These are phyloP conservation scores for Meta bourneti DNA, from an alignment of 2,888 invertebrate species.

Conservation along the genomic window DNA sequence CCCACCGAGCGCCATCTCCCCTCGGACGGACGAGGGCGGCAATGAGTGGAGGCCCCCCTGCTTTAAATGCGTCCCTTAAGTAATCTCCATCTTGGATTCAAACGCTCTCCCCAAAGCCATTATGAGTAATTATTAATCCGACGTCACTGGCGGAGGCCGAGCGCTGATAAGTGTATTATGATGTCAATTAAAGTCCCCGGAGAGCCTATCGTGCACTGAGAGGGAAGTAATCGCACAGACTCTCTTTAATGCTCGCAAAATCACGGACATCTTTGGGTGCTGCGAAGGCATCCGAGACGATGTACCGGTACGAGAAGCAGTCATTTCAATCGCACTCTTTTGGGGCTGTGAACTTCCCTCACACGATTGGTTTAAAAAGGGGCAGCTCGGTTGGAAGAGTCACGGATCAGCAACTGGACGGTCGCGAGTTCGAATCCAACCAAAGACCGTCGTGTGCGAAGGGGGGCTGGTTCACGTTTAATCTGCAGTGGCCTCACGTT, in stretches of 20 bases:
- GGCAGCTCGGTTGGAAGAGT: too few species aligned
- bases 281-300: not conserved
- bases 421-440: too few species aligned
- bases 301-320: not conserved
- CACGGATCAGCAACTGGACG: too few species aligned
- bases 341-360: too few species aligned
- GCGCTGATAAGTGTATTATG: slow-evolving; percentile 69
- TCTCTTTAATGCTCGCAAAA: slow-evolving; percentile 32
- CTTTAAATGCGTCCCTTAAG: slow-evolving; percentile 48
- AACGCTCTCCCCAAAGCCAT: slow-evolving; percentile 65
- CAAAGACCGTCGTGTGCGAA: too few species aligned
- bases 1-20: too few species aligned
- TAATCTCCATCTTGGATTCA: slow-evolving; percentile 71
- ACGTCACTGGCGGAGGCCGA: slow-evolving; percentile 47
- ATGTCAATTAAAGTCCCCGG: slow-evolving; percentile 65
- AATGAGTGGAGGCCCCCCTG: slow-evolving; percentile 33
- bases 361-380: too few species aligned
- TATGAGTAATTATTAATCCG: slow-evolving; percentile 71
- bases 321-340: too few species aligned
- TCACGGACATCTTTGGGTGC: slow-evolving; percentile 14
- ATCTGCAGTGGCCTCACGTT: too few species aligned
- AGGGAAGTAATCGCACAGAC: not conserved
- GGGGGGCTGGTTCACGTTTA: too few species aligned
- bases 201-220: not conserved
- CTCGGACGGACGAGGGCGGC: not conserved